Percentiles rank a stretch among this genome's conserved stretches.
Conservation (phyloP, 2,113 vertebrate genomes). For the Cisticola juncidis region DNA sequence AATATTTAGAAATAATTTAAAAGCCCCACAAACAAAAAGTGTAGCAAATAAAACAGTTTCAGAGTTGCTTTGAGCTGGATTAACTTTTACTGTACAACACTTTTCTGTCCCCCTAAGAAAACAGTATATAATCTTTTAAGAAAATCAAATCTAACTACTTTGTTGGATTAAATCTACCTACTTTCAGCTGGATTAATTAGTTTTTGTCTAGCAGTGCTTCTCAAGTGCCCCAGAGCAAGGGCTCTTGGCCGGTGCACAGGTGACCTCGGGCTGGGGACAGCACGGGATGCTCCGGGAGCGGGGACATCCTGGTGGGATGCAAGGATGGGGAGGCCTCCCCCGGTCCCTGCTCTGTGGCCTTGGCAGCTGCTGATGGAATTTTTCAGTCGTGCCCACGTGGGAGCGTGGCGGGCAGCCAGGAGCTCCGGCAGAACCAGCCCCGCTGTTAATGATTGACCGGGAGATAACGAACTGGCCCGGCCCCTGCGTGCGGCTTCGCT, state of each 20-base stretch:
- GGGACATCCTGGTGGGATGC: not conserved
- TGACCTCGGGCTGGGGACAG: not conserved
- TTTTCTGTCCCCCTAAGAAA: not conserved
- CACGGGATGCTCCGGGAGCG: not conserved
- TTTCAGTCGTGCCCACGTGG: not conserved
- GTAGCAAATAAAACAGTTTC: not conserved
- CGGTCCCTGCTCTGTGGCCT: not conserved
- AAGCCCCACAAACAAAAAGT: not conserved
- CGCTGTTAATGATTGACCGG: constrained; percentile 32
- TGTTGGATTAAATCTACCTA: not conserved
- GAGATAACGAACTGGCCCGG: not conserved
- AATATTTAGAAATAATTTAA: not conserved
- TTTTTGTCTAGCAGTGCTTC: not conserved
- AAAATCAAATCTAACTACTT: not conserved
- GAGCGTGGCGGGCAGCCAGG: not conserved
- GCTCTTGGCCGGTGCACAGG: fast-evolving
- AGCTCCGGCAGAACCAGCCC: not conserved
- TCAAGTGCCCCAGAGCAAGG: not conserved
- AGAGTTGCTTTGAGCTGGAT: not conserved
- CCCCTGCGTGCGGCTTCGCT: not conserved
- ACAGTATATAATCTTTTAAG: not conserved
- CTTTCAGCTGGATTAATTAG: not conserved
- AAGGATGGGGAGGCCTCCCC: fast-evolving
- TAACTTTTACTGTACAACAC: not conserved
- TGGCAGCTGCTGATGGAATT: not conserved